A percentile compares a stretch with the other conserved stretches of the same genome.
These are phyloP conservation scores for Oryzias melastigma DNA, from an alignment of 2,113 vertebrate genomes.

Conservation along the genomic window DNA sequence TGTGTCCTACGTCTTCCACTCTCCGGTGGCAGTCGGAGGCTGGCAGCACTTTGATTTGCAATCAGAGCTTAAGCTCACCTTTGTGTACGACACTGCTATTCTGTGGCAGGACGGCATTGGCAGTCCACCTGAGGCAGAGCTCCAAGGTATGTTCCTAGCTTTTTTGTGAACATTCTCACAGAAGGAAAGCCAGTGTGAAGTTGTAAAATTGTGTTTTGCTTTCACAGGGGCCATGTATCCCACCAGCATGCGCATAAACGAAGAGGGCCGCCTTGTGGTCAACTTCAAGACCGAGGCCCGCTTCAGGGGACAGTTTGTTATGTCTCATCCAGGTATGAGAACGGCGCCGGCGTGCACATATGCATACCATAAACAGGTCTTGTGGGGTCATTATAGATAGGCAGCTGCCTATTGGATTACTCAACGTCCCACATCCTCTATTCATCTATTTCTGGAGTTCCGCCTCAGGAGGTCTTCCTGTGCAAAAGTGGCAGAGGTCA, in stretches of 20 bases:
- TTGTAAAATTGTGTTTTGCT: slow-evolving; percentile 10
- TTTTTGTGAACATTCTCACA: slow-evolving; percentile 1
- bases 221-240: slow-evolving; percentile 77
- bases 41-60: slow-evolving; percentile 85
- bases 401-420: slow-evolving; percentile 47
- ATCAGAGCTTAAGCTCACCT: slow-evolving; percentile 80
- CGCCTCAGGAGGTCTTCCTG: slow-evolving; percentile 50
- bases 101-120: slow-evolving; percentile 81
- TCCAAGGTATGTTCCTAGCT: slow-evolving; percentile 66
- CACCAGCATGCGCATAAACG: slow-evolving; percentile 78
- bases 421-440: slow-evolving; percentile 36
- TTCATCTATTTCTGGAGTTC: slow-evolving; percentile 64
- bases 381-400: slow-evolving; percentile 29
- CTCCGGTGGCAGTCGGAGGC: slow-evolving; percentile 71
- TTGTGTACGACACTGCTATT: slow-evolving; percentile 81
- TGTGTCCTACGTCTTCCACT: slow-evolving; percentile 81
- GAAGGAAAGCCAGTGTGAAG: not conserved
- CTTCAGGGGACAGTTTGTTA: slow-evolving; percentile 79
- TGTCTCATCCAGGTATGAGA: slow-evolving; percentile 78
- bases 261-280: slow-evolving; percentile 76
- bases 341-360: slow-evolving; percentile 2
- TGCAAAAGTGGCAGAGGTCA: slow-evolving; percentile 57
- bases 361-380: slow-evolving; percentile 17
- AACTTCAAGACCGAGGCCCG: slow-evolving; percentile 77
- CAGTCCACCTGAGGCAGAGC: slow-evolving; percentile 79